Base-by-base conservation (phyloP, 2,797 vertebrate species). In the Onychomys arenicola region DNA sequence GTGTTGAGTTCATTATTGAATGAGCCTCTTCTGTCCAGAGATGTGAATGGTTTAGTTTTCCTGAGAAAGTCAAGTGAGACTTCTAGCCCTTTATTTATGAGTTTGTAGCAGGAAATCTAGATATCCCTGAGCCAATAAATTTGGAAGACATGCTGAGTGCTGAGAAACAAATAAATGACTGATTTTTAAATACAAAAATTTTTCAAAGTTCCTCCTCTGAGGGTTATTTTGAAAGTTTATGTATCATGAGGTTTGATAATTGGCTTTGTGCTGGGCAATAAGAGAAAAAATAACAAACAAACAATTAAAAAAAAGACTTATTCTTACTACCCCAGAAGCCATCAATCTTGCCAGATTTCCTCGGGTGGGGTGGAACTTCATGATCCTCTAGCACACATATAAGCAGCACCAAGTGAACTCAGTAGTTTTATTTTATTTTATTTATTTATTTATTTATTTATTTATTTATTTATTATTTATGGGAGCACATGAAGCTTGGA, bases 131-230 rank as follows among this genome's bases (percentile, higher is more conserved):
- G 46, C 21, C 52, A 85, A 49, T 82, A 8, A 73, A 29, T 11
- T 40, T 73, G 29, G 29, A 57, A 3, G 65, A 10, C 34, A 37
- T 21, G 34, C 17, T 76, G 84, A 92, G 83, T 43, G 49, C 17
- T 81, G 61, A 65, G 61, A 65, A 82, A 8, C 90, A n/a, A 92
- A 40, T 76, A 32, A 93, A 8, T 55, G 32, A 4, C 10, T 85
- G 37, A 94, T 90, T 61, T 49, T 85, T 90, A 34, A 46, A 89
- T 85, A 37, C 77, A 37, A 89, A 69, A 55, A 55, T 94, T 71
- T 90, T 21, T 91, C 23, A 17, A 78, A 67, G 34, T 61, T 6
- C 29, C 16, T 81, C 29, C 19, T 77, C 3, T 46, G 25, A 43
- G 34, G 65, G 67, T 76, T 84, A 34, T 59, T 46, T 61, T 91